Base-by-base conservation (phyloP, 2,888 invertebrate species). In the Oxyscelio sp. region DNA sequence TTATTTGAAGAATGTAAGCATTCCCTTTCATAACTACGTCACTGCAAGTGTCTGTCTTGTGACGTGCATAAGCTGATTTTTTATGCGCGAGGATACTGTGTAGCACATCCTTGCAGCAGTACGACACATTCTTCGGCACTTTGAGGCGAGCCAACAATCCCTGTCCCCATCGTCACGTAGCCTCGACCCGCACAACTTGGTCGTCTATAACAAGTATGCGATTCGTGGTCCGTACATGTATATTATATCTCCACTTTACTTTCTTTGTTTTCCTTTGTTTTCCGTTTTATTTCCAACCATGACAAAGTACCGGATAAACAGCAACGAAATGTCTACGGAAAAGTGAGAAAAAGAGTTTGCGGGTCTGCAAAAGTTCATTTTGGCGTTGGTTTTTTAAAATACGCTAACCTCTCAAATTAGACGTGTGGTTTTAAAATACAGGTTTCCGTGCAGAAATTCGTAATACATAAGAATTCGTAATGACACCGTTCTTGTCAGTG, bases 171-270 rank as follows among this genome's bases (percentile, higher is more conserved):
- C 66, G 73, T 74, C 80, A 61, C 66, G 58, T 71, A 71, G 65
- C 71, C 71, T 79, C 79, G 79, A 71, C 71, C 65, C 38, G 65
- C 21, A 50, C 70, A 78, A 78, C 78, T 78, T 54, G 31, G 61
- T 70, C 61, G 50, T 71, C 73, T 66, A 66, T 80, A 58, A 80
- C 73, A 80, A 81, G 74, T 81, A 74, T 61, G 66, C 68, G 52
- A 81, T 68, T 75, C 68, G 74, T 75, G 80, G 73, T 50, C 58
- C 40, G 50, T 31, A 56, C 71, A 66, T 80, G 73, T 66, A 66
- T 52, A 80, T 80, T 80, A 80, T 66, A 56, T 65, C 59, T 58
- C 34, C 66, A 24, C 54, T 56, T 71, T 65, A 27, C 65, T 81
- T 81, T 71, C 56, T 80, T 77, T 70, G 56, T 77, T 54, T 9